Base-by-base conservation (phyloP, 2,113 vertebrate genomes). In the Onychostoma macrolepis region DNA sequence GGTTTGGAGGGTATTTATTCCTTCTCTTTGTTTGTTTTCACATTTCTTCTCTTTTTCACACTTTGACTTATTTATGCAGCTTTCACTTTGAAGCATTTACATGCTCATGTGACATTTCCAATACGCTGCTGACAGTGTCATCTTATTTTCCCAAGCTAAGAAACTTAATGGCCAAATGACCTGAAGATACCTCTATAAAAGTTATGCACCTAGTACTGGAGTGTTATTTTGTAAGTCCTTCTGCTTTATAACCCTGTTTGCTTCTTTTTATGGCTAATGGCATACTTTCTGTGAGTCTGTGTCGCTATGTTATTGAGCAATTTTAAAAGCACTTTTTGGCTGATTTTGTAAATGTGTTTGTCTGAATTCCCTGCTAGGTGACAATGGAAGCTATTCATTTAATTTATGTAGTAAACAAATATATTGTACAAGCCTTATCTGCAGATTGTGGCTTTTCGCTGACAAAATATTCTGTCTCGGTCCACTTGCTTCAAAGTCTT, bases 261-360 rank as follows among this genome's bases (percentile, higher is more conserved):
- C 75, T 33, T 19, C 45, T 78, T 78, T 78, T 78, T 78, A 78
- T 78, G 75, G 75, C 75, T 78, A 78, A 78, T 78, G 45, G 45
- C 75, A 53, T 78, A 30, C 26, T 78, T 78, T 78, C 75, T 7
- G 48, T 30, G 75, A 45, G 24, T 28, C 24, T 43, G 41, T 53
- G 17, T 12, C 48, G 48, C 76, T 78, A 53, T 53, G 76, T 56
- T 78, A 53, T 78, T 4, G 26, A 50, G 76, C 76, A 78, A 53
- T 78, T 78, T 78, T 78, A 30, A 50, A 53, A 50, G 28, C 76
- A 78, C 28, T 53, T 78, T 77, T 78, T 53, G 48, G 75, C 75
- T 53, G n/a, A 50, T 77, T 77, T 77, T 53, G 45, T 77, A 50
- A 77, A 77, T 50, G 75, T 77, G 45, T 77, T 50, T 77, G 45